Conservation (phyloP, 2,797 vertebrate species). For the Cyprinella venusta region DNA sequence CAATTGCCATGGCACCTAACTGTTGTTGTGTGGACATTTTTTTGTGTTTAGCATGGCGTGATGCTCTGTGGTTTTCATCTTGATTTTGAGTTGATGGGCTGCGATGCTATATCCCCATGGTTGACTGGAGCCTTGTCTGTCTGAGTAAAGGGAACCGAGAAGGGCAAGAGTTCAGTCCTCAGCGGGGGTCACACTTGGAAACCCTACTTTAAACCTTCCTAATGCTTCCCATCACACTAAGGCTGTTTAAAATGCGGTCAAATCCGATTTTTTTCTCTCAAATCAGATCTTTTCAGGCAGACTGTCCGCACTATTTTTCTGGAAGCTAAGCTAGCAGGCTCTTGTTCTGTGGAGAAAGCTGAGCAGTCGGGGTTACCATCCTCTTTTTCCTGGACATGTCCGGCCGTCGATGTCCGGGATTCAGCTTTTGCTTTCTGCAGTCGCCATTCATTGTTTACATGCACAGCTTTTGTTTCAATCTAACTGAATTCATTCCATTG, state of each 20-base stretch:
- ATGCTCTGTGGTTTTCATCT: not conserved
- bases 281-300: not conserved
- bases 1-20: not conserved
- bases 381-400: too few species aligned
- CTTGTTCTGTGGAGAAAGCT: too few species aligned
- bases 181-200: slow-evolving; percentile 60
- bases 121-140: slow-evolving; percentile 45
- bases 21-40: not conserved
- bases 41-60: not conserved
- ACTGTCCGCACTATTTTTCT: not conserved
- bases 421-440: too few species aligned
- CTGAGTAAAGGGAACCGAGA: slow-evolving; percentile 45
- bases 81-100: not conserved
- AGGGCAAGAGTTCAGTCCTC: slow-evolving; percentile 69
- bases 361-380: too few species aligned
- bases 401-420: too few species aligned
- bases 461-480: too few species aligned
- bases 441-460: too few species aligned
- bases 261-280: not conserved
- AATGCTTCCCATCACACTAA: not conserved
- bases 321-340: too few species aligned
- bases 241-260: not conserved
- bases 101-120: slow-evolving; percentile 13
- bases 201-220: not conserved
- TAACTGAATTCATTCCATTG: too few species aligned